Percentiles rank a stretch among this genome's conserved stretches.
These are phyloP conservation scores for Tympanuchus pallidicinctus DNA, from an alignment of 2,113 vertebrate species.

Conservation along the genomic window DNA sequence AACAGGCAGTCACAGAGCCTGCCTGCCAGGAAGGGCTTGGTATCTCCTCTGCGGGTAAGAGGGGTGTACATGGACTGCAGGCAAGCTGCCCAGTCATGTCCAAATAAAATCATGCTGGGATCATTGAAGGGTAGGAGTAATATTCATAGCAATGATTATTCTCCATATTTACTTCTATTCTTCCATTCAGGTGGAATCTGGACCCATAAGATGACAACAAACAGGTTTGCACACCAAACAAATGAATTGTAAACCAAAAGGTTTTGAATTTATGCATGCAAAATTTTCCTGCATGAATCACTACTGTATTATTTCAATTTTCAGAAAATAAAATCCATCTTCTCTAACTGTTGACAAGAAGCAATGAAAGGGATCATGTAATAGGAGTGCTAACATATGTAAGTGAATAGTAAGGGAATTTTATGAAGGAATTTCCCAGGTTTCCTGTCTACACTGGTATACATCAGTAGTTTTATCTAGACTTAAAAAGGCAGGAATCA, in stretches of 20 bases:
- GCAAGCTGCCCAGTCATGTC: neutral
- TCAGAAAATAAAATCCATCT: neutral
- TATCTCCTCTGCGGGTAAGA: neutral
- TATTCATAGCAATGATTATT: neutral
- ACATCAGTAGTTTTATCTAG: slow-evolving; percentile 59
- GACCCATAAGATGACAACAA: neutral
- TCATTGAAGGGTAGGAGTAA: neutral
- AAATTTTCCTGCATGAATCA: neutral
- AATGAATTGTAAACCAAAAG: neutral
- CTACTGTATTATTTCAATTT: neutral
- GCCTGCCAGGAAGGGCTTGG: neutral
- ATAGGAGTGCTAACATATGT: neutral
- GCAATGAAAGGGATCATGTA: neutral
- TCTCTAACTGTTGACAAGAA: neutral
- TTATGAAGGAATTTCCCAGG: slow-evolving; percentile 12
- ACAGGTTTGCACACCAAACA: neutral
- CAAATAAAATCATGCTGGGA: neutral
- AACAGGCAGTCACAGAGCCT: too few species aligned
- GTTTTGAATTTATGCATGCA: neutral
- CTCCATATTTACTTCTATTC: neutral
- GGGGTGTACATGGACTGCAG: neutral
- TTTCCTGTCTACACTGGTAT: neutral
- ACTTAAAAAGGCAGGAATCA: slow-evolving; percentile 48
- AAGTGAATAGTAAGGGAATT: neutral
- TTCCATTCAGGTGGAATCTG: neutral